Conservation (phyloP, 2,888 invertebrate species). For the Zygothrica quintamaculata region DNA sequence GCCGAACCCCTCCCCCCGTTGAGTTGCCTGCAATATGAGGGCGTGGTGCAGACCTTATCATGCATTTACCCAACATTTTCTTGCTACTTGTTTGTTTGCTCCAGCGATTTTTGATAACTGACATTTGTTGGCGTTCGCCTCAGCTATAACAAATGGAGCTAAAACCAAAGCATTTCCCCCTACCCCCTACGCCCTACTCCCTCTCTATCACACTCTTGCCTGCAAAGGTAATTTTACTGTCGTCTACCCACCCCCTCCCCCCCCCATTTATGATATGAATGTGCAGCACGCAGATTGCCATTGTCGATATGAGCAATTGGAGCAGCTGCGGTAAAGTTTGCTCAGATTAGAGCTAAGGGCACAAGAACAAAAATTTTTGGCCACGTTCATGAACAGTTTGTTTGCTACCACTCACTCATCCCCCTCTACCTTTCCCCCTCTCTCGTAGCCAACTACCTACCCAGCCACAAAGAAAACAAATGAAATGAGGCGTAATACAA, state of each 20-base stretch:
- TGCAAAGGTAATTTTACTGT: constrained; percentile 38
- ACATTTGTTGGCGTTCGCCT: constrained; percentile 61
- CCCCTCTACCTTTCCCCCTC: too few relatives aligned
- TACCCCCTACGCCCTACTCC: constrained; percentile 28
- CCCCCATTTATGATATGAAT: constrained; percentile 32
- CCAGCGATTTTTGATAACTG: constrained; percentile 74
- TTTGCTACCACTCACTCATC: too few relatives aligned
- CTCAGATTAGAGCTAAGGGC: constrained; percentile 28
- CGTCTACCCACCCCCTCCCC: constrained; percentile 32
- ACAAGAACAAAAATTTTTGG: constrained; percentile 28
- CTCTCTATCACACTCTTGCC: too few relatives aligned
- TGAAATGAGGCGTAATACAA: too few relatives aligned
- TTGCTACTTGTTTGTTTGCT: constrained; percentile 73
- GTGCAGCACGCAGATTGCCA: constrained; percentile 47
- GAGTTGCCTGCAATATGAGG: constrained; percentile 32
- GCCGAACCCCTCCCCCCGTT: too few relatives aligned
- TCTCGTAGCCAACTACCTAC: too few relatives aligned
- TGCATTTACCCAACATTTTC: constrained; percentile 72
- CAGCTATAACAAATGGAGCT: constrained; percentile 44
- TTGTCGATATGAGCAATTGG: constrained; percentile 39
- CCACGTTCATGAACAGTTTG: not conserved
- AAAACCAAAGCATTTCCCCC: constrained; percentile 35
- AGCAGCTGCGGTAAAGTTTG: constrained; percentile 38
- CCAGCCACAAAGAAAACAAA: too few relatives aligned
- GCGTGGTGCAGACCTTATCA: constrained; percentile 59